Evolutionary conservation across 2,888 invertebrate genomes (phyloP).

Genomic region (Parthenolecanium corni): DNA sequence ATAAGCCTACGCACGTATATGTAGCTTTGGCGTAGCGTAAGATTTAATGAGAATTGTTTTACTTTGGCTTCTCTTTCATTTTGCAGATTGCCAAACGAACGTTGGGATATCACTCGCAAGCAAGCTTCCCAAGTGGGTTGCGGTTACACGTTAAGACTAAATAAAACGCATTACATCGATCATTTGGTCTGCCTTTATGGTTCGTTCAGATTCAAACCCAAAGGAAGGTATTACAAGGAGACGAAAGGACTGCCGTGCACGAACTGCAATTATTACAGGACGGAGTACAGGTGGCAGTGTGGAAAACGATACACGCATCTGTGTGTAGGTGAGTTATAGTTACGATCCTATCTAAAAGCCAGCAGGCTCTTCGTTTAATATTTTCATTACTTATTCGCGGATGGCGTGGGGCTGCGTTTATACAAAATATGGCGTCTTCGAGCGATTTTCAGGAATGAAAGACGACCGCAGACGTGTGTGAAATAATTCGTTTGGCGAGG

Average conservation of each 20-base stretch:
- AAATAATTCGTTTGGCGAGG: too few species aligned
- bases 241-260: not conserved
- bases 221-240: not conserved
- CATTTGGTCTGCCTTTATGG: not conserved
- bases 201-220: conserved; percentile 1
- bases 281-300: not conserved
- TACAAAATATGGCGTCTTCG: too few species aligned
- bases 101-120: conserved; percentile 2
- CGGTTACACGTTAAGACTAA: conserved; percentile 5
- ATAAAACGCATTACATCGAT: conserved; percentile 15
- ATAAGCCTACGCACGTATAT: too few species aligned
- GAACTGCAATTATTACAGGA: not conserved
- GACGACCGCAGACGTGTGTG: too few species aligned
- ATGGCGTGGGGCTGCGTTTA: too few species aligned
- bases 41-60: too few species aligned
- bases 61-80: not conserved
- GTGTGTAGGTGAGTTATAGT: not conserved
- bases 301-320: not conserved
- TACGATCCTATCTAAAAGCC: too few species aligned
- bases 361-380: too few species aligned
- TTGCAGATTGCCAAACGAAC: not conserved
- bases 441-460: too few species aligned
- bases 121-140: conserved; percentile 13
- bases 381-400: too few species aligned
- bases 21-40: too few species aligned